Conservation (phyloP, 2,797 vertebrate genomes). For the Moxostoma hubbsi region DNA sequence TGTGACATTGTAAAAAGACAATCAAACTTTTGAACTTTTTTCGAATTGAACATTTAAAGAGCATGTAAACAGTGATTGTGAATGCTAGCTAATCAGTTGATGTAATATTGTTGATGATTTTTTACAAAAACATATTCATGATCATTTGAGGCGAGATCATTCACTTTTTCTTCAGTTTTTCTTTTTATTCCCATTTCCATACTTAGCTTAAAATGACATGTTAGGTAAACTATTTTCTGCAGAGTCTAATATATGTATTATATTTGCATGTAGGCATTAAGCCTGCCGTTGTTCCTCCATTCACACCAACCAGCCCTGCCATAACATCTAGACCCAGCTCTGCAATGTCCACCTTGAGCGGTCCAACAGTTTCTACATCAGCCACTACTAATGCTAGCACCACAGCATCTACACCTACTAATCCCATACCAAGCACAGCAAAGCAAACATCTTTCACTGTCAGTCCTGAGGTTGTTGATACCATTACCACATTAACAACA, state of each 20-base stretch:
- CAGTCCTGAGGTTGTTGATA: conserved; percentile 58
- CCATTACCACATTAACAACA: conserved; percentile 57
- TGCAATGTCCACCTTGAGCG: conserved; percentile 43
- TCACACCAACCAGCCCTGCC: conserved; percentile 62
- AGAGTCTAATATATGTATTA: conserved; percentile 60
- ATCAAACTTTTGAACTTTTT: too few relatives aligned
- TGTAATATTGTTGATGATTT: too few relatives aligned
- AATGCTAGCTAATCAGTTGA: too few relatives aligned
- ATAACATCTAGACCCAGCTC: conserved; percentile 58
- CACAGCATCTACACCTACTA: conserved; percentile 39
- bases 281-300: conserved; percentile 65
- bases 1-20: too few relatives aligned
- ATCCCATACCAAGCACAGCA: conserved; percentile 33
- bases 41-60: too few relatives aligned
- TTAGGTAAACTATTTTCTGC: conserved; percentile 45
- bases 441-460: conserved; percentile 44
- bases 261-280: conserved; percentile 84
- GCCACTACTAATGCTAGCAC: conserved; percentile 50
- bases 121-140: too few relatives aligned
- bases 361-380: conserved; percentile 27
- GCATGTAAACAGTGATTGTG: too few relatives aligned
- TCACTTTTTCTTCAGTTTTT: background rate
- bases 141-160: too few relatives aligned
- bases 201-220: background rate
- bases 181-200: background rate